Conservation (phyloP, 2,797 vertebrate species). For the Eremophila alpestris region DNA sequence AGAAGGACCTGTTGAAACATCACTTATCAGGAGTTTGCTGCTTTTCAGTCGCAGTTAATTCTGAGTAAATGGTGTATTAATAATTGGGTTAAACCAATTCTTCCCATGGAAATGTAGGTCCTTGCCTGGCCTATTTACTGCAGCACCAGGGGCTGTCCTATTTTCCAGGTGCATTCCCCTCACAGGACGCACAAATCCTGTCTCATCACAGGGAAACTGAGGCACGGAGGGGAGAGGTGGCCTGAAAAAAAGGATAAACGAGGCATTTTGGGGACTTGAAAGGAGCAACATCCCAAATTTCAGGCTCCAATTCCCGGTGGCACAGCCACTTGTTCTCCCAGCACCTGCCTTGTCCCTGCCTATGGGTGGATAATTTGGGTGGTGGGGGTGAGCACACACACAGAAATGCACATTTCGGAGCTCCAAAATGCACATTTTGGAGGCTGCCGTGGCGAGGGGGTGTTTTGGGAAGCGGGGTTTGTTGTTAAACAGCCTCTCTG, state of each 20-base stretch:
- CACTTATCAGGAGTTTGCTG: background rate
- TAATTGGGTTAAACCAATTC: constrained; percentile 15
- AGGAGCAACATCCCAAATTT: background rate
- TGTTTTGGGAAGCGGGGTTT: background rate
- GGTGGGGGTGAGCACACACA: rapidly evolving
- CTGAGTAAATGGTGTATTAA: background rate
- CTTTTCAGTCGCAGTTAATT: background rate
- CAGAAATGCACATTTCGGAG: rapidly evolving
- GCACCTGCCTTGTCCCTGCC: rapidly evolving
- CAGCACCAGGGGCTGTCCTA: background rate
- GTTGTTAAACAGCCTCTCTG: constrained; percentile 5
- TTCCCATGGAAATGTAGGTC: background rate
- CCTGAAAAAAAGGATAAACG: background rate
- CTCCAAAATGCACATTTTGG: background rate
- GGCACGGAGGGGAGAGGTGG: background rate
- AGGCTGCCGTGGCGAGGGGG: background rate
- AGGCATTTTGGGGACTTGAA: background rate
- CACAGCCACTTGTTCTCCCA: rapidly evolving
- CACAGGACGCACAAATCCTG: background rate
- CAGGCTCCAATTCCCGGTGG: rapidly evolving
- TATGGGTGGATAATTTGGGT: background rate
- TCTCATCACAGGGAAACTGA: background rate
- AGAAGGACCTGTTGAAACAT: background rate
- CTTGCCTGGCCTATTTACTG: background rate
- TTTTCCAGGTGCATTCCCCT: background rate